Evolutionary conservation across 2,797 vertebrate genomes (phyloP).

Genomic region (Acanthurus leucopareius): DNA sequence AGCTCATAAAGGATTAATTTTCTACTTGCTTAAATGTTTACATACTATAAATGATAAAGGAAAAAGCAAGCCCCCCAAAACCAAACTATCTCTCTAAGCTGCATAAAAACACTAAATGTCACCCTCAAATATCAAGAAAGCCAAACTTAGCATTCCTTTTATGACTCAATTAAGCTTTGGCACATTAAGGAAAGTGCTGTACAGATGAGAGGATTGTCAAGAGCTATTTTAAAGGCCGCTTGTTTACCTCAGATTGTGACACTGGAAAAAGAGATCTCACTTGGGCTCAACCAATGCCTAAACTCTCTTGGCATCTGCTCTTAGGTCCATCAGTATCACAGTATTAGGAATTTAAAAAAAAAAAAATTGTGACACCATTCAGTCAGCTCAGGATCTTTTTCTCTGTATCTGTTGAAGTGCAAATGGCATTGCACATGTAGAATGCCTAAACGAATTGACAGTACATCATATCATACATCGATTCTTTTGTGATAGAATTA

Average conservation of each 20-base stretch:
- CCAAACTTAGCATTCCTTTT: slow-evolving; percentile 60
- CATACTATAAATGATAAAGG: neutral
- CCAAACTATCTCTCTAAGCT: slow-evolving; percentile 14
- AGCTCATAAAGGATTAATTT: neutral
- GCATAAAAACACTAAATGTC: slow-evolving; percentile 33
- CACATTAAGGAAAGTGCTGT: too few relatives aligned
- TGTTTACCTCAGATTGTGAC: slow-evolving; percentile 45
- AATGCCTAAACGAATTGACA: neutral
- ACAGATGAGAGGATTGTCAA: slow-evolving; percentile 36
- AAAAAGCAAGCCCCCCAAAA: slow-evolving; percentile 5
- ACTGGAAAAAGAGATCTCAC: slow-evolving; percentile 37
- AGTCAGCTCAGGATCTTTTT: neutral
- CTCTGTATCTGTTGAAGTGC: neutral
- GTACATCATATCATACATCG: neutral
- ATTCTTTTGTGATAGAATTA: neutral
- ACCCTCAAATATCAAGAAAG: slow-evolving; percentile 46
- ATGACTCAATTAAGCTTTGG: slow-evolving; percentile 62
- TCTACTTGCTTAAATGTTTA: neutral
- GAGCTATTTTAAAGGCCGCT: slow-evolving; percentile 38
- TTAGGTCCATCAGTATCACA: neutral
- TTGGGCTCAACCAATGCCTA: slow-evolving; percentile 17
- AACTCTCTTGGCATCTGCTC: neutral
- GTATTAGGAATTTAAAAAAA: neutral
- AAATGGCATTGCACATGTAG: neutral
- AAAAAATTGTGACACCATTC: too few relatives aligned